Percentiles rank a stretch among this genome's conserved stretches.
phyloP scores from a whole-genome alignment of 2,797 vertebrate genomes.

The Gymnopithys bicolor region DNA sequence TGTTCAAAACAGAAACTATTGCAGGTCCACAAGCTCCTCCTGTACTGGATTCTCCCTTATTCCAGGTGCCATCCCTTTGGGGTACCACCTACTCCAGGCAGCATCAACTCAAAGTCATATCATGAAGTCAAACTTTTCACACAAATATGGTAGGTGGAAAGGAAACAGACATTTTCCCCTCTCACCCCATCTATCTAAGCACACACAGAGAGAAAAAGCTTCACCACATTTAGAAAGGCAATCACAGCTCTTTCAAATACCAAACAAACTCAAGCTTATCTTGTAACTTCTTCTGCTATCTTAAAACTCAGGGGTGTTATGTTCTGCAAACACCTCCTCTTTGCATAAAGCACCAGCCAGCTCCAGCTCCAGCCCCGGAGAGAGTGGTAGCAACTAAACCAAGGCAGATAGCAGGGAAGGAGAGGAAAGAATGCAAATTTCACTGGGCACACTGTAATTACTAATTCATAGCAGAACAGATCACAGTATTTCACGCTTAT shows the following conservation, averaged over 20 bases:
- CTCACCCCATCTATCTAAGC: neutral
- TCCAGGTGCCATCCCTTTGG: neutral
- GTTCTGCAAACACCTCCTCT: neutral
- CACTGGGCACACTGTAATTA: neutral
- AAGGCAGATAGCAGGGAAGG: neutral
- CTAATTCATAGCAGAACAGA: conserved; percentile 44
- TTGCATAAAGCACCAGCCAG: neutral
- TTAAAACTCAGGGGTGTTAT: neutral
- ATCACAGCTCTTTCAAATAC: neutral
- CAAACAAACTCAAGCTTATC: conserved; percentile 9
- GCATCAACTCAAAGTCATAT: neutral
- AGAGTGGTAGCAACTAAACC: neutral
- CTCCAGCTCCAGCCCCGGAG: neutral
- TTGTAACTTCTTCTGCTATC: neutral
- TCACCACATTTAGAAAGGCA: neutral
- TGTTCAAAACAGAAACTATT: neutral
- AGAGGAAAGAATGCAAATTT: conserved; percentile 31
- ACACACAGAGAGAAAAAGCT: neutral
- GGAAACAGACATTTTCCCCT: neutral
- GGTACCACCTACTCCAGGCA: neutral
- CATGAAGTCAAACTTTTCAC: neutral
- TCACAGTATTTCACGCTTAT: conserved; percentile 55
- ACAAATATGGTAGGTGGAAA: neutral
- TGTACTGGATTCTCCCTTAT: neutral
- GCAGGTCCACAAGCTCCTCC: neutral